Base-by-base conservation (phyloP, 1,140 invertebrate genomes). In the Drosophila kikkawai region DNA sequence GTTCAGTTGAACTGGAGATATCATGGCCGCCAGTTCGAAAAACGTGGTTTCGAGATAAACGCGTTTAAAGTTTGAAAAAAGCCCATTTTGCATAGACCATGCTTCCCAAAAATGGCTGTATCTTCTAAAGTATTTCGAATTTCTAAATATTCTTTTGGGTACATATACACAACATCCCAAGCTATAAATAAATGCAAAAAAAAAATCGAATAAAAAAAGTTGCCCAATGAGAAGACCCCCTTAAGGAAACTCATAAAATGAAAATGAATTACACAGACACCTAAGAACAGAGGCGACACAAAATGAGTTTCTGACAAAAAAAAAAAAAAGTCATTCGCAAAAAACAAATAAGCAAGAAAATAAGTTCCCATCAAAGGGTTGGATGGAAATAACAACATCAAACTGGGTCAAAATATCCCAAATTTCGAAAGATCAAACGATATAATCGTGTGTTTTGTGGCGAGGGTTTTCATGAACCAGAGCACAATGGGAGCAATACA, bases 381-480 rank as follows among this genome's bases (percentile, higher is more conserved):
- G 17, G 3, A 26, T 29, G 34, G 39, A 53, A 59, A 55, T 13
- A 77, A 69, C 42, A 75, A 77, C 56, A 37, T 44, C 37, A 17
- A 87, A 83, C 67, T 83, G 55, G 73, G 85, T 90, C 66, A 67
- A 69, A 37, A 63, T 73, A 73, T 75, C 69, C 57, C 73, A 78
- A 58, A 42, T 51, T 34, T 51, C 39, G 42, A 57, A 56, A 88
- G 77, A 80, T 87, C 80, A 87, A 83, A 79, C 50, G 57, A 79
- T 70, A 66, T 32, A 13, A 51, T 29, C 13, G 26, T 19, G 26
- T 37, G 34, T 55, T 26, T 53, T 47, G 41, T 29, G 29, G 32
- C 2, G 8, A 51, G 29, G 39, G 58, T 41, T 63, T 53, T 36
- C 22, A 42, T 44, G 36, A 76, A 68, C 55, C 57, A 74, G 12